These are phyloP conservation scores for Amphiprion ocellaris DNA, from an alignment of 2,113 vertebrate genomes.

Conservation along the genomic window DNA sequence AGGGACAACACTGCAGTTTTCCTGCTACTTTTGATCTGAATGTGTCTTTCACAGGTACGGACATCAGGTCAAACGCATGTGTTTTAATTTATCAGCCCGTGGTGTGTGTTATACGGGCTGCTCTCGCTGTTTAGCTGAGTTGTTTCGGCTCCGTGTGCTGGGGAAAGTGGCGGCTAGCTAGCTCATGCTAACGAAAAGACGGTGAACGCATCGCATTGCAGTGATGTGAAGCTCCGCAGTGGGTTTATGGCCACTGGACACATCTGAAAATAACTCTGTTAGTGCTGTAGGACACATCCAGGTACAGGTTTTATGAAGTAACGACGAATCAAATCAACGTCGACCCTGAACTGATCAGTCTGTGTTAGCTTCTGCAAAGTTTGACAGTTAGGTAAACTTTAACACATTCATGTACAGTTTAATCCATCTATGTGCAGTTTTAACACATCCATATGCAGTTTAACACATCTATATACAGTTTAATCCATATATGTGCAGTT, in stretches of 20 bases:
- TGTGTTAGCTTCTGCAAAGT: background rate
- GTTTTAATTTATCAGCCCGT: fast-evolving
- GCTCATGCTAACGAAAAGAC: slow-evolving; percentile 42
- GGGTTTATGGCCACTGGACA: background rate
- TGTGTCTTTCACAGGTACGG: slow-evolving; percentile 73
- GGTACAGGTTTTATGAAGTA: background rate
- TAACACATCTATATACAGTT: background rate
- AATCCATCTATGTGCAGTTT: too few relatives aligned
- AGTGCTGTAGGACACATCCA: background rate
- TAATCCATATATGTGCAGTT: too few relatives aligned
- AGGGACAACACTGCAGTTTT: slow-evolving; percentile 30
- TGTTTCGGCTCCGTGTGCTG: slow-evolving; percentile 1
- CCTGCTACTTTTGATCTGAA: slow-evolving; percentile 42
- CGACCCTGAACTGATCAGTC: too few relatives aligned
- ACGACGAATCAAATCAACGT: background rate
- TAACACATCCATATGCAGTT: too few relatives aligned
- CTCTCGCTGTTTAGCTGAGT: background rate
- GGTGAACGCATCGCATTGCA: slow-evolving; percentile 46
- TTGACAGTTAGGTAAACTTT: background rate
- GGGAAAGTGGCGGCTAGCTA: slow-evolving; percentile 20
- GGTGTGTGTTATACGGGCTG: background rate
- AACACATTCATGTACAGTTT: background rate
- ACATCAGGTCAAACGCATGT: background rate
- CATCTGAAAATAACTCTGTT: background rate
- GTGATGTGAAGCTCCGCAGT: slow-evolving; percentile 36